Evolutionary conservation across 1,140 invertebrate species (phyloP).

Genomic region (Tigriopus japonicus): DNA sequence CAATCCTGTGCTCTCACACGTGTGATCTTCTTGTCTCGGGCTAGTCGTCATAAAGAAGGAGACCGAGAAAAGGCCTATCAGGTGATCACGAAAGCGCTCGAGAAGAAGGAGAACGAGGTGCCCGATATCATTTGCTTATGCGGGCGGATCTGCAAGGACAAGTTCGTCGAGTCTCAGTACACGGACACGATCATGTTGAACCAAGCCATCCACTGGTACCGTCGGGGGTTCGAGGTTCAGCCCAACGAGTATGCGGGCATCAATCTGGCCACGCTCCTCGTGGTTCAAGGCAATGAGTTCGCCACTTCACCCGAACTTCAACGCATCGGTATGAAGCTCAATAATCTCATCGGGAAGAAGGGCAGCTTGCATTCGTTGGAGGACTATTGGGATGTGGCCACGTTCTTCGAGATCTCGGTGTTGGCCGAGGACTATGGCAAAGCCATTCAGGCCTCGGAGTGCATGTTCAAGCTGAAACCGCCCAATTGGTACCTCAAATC

Average conservation of each 20-base stretch:
- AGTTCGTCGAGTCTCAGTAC: constrained; percentile 88
- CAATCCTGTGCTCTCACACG: no score
- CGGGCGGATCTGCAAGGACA: constrained; percentile 96
- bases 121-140: constrained; percentile 96
- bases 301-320: constrained; percentile 20
- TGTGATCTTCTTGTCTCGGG: constrained; percentile 16
- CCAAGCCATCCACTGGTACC: constrained; percentile 84
- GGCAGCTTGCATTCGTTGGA: constrained; percentile 75
- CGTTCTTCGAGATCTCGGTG: constrained; percentile 97
- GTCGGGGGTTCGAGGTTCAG: constrained; percentile 91
- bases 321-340: constrained; percentile 55
- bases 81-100: constrained; percentile 71
- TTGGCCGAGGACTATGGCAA: constrained; percentile 91
- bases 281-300: constrained; percentile 70
- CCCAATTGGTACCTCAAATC: constrained; percentile 97
- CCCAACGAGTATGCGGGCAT: constrained; percentile 98
- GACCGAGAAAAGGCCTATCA: constrained; percentile 81
- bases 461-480: constrained; percentile 97
- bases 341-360: constrained; percentile 95
- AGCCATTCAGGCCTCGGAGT: constrained; percentile 93
- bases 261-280: constrained; percentile 88
- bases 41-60: constrained; percentile 69
- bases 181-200: constrained; percentile 67
- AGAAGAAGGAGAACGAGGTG: constrained; percentile 80
- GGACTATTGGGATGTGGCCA: constrained; percentile 99